phyloP scores from a whole-genome alignment of 64 coral and sea anemone species.

The Pachyseris speciosa region DNA sequence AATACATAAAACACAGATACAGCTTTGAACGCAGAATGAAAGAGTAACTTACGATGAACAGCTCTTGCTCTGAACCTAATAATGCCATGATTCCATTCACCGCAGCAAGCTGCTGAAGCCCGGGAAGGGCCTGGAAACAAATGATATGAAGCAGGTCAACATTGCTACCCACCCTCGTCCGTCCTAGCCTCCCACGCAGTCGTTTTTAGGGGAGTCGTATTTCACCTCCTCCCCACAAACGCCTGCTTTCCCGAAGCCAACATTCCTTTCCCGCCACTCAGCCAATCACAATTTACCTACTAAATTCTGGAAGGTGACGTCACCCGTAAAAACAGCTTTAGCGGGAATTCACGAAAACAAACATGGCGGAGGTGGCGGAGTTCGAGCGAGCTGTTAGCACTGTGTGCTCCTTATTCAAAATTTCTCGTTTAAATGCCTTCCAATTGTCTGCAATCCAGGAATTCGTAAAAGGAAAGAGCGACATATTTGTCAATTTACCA shows the following conservation, averaged over 20 bases:
- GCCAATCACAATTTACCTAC: too few species aligned
- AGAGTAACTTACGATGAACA: conserved; percentile 49
- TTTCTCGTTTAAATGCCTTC: not conserved
- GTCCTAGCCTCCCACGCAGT: too few species aligned
- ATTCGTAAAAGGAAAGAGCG: not conserved
- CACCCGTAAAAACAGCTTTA: too few species aligned
- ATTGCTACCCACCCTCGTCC: too few species aligned
- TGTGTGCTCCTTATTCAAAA: not conserved
- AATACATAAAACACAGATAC: not conserved
- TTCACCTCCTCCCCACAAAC: too few species aligned
- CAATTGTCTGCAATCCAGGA: not conserved
- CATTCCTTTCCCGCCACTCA: too few species aligned
- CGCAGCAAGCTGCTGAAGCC: conserved; percentile 62
- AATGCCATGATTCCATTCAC: conserved; percentile 78
- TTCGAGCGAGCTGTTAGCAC: not conserved
- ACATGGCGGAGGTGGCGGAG: not conserved
- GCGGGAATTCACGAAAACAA: not conserved
- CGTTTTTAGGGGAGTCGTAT: too few species aligned
- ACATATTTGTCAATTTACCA: not conserved
- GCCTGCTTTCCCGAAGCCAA: too few species aligned
- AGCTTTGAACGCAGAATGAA: not conserved
- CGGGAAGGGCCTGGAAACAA: conserved; percentile 37
- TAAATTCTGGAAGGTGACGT: too few species aligned
- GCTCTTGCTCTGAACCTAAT: conserved; percentile 75
- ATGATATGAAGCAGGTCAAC: not conserved